Base-by-base conservation (phyloP, 2,888 invertebrate genomes). In the Urechis unicinctus region DNA sequence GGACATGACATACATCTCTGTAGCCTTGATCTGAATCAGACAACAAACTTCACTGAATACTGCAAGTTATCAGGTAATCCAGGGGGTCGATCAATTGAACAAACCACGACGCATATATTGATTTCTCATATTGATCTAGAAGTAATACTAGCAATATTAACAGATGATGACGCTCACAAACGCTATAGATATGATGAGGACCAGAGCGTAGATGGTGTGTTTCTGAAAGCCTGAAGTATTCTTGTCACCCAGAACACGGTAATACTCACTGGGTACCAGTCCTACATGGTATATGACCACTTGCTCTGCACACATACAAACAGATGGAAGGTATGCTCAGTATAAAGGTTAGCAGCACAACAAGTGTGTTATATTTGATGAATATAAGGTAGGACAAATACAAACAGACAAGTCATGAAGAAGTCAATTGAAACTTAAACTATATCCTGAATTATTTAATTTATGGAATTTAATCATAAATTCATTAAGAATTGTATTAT, bases 221-320 rank as follows among this genome's bases (percentile, higher is more conserved):
- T 59, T 62, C 57, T 70, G 72, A 67, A 83, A 83, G 3, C 70
- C 78, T 1, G 61, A 41, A 43, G 66, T 56, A 63, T 82, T 78
- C 58, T 78, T 78, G 25, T 79, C 74, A 2, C 80, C 81, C 45
- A 83, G 69, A 3, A 80, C 79, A 55, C 75, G 74, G 69, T 82
- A 83, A 69, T 79, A 83, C 52, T 78, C 71, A 63, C 82, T 81
- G 9, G 83, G 79, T 46, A 83, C 69, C 30, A 83, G 65, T 3
- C 83, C 84, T 45, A 83, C 80, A 58, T 79, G 74, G 69, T 81
- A 83, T 17, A 81, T 78, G 31, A 82, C 70, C 59, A 79, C 76
- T 69, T 83, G 81, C 62, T 82, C 82, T 81, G 71, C 48, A 70
- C 67, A 29, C n/a, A 45, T 24, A 50, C 41, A 41, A 13, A 30